Evolutionary conservation across 2,888 invertebrate species (phyloP), one percentile per base, ranked within the genome.

Genomic region (Drosophila quinaria): DNA sequence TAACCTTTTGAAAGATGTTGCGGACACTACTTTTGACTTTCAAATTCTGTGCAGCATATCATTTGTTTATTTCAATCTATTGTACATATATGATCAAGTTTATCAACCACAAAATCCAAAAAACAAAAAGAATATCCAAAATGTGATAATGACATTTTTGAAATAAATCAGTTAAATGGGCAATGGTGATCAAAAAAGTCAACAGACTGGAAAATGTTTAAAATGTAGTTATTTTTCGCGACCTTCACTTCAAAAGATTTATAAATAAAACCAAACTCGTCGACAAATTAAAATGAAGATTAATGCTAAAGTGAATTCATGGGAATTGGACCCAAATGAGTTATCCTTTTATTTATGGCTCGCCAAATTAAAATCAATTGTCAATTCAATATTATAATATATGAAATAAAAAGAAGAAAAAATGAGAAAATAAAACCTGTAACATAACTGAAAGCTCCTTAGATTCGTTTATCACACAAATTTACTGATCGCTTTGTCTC

Each of bases 301-400:
- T 47, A 39, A 62, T 56, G 39, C 39, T 39, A 3, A 49, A 39
- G 17, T 35, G 5, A 49, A 60, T 60, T 49, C 49, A 59, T 41
- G 33, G 29, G 49, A 41, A 41, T 56, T 10, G 29, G 1, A 49
- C 19, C 31, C 13, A 35, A 33, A 54, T 55, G 37, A 64, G 46
- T 80, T 77, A 80, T 80, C 65, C 77, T 72, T 61, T 46, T 44
- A 66, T 74, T 76, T 63, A 73, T 61, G 61, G 33, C 37, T 13
- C 29, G 10, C n/a, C 50, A 51, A 61, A 47, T 61, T 49, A 61
- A 70, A 66, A 55, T 42, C 54, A 60, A 65, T 55, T 54, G 61
- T 51, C 61, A 46, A 52, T 51, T 62, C 55, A 46, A 33, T 55
- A 63, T 49, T 62, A 58, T 62, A 58, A 55, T 60, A 52, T 52